phyloP scores from a whole-genome alignment of 2,797 vertebrate genomes.

The Emys orbicularis region DNA sequence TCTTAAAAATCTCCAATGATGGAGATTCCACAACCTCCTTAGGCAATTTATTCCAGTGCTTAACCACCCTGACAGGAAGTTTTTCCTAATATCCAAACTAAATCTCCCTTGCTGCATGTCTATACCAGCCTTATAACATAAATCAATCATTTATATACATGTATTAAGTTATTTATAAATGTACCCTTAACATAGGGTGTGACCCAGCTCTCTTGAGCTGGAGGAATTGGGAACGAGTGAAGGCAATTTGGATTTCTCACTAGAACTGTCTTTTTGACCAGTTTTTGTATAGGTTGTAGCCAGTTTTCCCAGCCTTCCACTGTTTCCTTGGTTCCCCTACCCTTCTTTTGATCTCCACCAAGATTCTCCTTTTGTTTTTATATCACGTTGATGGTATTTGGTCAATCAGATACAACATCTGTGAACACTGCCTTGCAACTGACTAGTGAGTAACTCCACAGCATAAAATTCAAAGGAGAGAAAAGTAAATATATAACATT shows the following conservation, averaged over 20 bases:
- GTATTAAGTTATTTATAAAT: neutral
- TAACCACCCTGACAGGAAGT: too few species aligned
- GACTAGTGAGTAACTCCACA: neutral
- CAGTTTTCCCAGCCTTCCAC: neutral
- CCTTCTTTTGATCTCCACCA: neutral
- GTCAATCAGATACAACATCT: neutral
- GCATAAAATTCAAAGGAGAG: neutral
- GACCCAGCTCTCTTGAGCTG: neutral
- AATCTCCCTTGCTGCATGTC: neutral
- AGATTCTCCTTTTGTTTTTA: neutral
- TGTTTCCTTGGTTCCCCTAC: neutral
- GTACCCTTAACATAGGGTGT: neutral
- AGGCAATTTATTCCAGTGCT: too few species aligned
- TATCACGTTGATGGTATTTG: neutral
- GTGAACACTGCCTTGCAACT: neutral
- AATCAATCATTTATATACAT: neutral
- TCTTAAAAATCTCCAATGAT: too few species aligned
- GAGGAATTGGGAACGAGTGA: neutral
- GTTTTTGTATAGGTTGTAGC: neutral
- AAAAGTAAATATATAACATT: neutral
- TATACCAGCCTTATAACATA: neutral
- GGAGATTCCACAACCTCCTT: too few species aligned
- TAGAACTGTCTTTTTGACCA: neutral
- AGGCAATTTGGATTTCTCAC: neutral
- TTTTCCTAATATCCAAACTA: too few species aligned